Percentiles rank a stretch among this genome's conserved stretches.
These are phyloP conservation scores for Austrolebias charrua DNA, from an alignment of 2,797 vertebrate species.

Conservation along the genomic window DNA sequence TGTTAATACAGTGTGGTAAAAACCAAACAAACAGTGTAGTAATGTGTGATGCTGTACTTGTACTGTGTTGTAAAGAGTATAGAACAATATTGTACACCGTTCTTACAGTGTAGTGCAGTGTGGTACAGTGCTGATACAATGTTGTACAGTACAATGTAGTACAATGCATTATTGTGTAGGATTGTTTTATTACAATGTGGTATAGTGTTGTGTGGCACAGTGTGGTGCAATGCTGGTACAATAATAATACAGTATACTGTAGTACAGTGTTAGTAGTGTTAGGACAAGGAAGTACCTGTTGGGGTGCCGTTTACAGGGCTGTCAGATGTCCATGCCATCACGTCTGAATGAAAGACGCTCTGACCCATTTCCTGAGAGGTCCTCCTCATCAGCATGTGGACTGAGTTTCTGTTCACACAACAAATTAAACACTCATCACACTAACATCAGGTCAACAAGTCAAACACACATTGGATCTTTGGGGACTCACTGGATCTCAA, in stretches of 20 bases:
- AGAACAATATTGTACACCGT: too few species aligned
- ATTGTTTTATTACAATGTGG: too few species aligned
- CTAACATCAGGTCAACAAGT: too few species aligned
- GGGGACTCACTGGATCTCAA: constrained; percentile 63
- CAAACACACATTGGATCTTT: fast-evolving
- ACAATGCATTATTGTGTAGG: too few species aligned
- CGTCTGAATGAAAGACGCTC: constrained; percentile 68
- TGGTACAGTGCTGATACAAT: too few species aligned
- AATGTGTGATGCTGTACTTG: too few species aligned
- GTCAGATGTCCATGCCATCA: constrained; percentile 19
- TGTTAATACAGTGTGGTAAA: too few species aligned
- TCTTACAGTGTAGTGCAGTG: too few species aligned
- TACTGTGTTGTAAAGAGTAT: too few species aligned
- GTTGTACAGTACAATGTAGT: too few species aligned
- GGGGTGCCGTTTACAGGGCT: neutral
- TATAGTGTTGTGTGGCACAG: neutral
- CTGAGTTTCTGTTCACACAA: constrained; percentile 81
- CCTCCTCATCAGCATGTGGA: constrained; percentile 81
- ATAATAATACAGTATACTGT: neutral
- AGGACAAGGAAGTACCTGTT: neutral
- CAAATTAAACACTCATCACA: too few species aligned
- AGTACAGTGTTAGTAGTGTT: neutral
- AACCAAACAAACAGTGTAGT: too few species aligned
- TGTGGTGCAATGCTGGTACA: neutral
- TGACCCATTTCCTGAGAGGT: constrained; percentile 74